Evolutionary conservation across 2,888 invertebrate genomes (phyloP), one percentile per base, ranked within the genome.

Genomic region (Anorthoa munda): DNA sequence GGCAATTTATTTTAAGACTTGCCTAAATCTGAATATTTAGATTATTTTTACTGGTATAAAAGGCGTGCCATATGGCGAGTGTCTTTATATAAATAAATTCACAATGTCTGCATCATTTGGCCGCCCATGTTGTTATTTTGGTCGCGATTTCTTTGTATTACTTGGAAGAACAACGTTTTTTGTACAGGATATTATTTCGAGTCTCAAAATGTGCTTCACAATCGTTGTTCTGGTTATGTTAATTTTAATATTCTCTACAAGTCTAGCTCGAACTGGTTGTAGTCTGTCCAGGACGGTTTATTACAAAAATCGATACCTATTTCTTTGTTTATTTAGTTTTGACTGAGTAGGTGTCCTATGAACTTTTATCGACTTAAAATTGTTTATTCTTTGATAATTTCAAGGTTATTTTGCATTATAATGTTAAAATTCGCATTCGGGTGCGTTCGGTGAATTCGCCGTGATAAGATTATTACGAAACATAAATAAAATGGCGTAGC

Each of bases 381-480:
- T 77, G 51, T 67, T 72, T 67, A 31, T 67, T 60, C 39, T 74
- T 61, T 67, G 60, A 77, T 74, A 58, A 23, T 23, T 67, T 68
- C 77, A 81, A 81, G 77, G 77, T 77, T 67, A 67, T 65, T 66
- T 75, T 45, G 21, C 5, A 55, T 59, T 50, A 21, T 26, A 66
- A 63, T 50, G 64, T 56, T 61, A 18, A 66, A 73, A 50, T 58
- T 70, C 26, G 53, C n/a, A 65, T 67, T 66, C 21, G 46, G 53
- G 21, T 39, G 45, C 58, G 72, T 56, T 77, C 45, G 26, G 18
- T 53, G 50, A 70, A 51, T 39, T 1, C 55, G 39, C 39, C 12
- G 12, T 50, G 81, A 70, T 81, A 80, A 80, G 66, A 79, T 56
- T 61, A 69, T 63, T 50, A 39, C 7, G 26, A 63, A 77, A 68